Percentiles rank a stretch among this genome's conserved stretches.
Evolutionary conservation across 2,113 vertebrate species (phyloP).

Genomic region (Ranitomeya variabilis): DNA sequence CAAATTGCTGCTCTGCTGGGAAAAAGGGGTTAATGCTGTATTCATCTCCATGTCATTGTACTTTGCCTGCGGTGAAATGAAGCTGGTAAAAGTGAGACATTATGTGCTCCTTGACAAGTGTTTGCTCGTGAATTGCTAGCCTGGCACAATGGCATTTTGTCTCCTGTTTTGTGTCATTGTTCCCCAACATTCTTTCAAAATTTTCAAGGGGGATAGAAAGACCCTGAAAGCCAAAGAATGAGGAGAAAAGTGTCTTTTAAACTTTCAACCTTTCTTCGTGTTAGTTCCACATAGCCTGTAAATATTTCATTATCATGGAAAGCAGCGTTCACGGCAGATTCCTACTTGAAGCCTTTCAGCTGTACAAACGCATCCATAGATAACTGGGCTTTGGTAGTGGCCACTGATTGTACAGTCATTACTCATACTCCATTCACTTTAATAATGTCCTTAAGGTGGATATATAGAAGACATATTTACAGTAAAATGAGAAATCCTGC

Average conservation of each 20-base stretch:
- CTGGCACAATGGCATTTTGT: constrained; percentile 91
- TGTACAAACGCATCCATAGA: neutral
- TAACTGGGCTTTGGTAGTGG: neutral
- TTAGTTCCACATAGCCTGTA: constrained; percentile 58
- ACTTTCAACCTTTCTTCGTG: constrained; percentile 60
- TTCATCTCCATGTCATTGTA: constrained; percentile 66
- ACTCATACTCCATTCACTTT: neutral
- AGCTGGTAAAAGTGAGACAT: constrained; percentile 75
- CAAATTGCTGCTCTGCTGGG: constrained; percentile 50
- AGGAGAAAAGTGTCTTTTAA: constrained; percentile 71
- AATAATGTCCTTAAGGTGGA: neutral
- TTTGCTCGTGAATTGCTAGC: constrained; percentile 77
- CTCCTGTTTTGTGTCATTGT: constrained; percentile 82
- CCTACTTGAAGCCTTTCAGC: constrained; percentile 12
- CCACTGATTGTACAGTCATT: constrained; percentile 19
- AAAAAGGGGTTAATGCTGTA: constrained; percentile 66
- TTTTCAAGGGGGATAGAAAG: constrained; percentile 63
- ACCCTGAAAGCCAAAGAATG: constrained; percentile 64
- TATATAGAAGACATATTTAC: neutral
- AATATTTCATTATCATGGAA: constrained; percentile 56
- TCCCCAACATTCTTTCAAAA: constrained; percentile 82
- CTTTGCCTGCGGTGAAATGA: constrained; percentile 72
- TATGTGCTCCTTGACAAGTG: constrained; percentile 75
- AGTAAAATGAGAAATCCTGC: neutral
- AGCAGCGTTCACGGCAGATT: constrained; percentile 3